These are phyloP conservation scores for Epinotia demarniana DNA, from an alignment of 2,888 invertebrate species.

Conservation along the genomic window DNA sequence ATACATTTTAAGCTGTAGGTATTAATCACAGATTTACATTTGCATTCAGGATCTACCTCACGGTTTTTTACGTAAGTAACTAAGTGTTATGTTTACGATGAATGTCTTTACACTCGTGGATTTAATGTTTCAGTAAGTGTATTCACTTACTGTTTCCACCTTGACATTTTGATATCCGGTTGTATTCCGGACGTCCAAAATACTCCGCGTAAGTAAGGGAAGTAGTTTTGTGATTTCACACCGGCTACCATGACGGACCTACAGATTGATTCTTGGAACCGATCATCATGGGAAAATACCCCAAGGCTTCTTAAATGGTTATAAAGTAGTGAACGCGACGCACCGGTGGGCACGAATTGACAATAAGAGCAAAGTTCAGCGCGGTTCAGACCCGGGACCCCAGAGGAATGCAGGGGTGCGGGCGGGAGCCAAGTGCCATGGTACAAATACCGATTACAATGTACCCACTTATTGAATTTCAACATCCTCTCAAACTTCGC, in stretches of 20 bases:
- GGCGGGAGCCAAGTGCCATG: constrained; percentile 71
- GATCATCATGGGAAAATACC: constrained; percentile 33
- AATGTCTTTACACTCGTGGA: neutral
- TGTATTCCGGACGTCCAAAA: constrained; percentile 9
- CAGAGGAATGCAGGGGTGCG: constrained; percentile 78
- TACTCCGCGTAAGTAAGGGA: neutral
- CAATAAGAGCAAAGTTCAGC: constrained; percentile 84
- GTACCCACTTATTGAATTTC: constrained; percentile 44
- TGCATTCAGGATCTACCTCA: constrained; percentile 27
- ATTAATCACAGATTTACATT: constrained; percentile 22
- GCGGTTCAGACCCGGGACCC: constrained; percentile 74
- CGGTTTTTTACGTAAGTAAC: constrained; percentile 1
- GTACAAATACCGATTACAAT: constrained; percentile 64
- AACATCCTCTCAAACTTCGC: constrained; percentile 41
- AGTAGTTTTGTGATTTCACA: neutral
- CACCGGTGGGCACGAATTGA: constrained; percentile 80
- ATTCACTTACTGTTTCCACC: neutral
- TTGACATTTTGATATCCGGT: constrained; percentile 26
- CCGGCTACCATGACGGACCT: neutral
- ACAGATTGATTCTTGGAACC: constrained; percentile 7
- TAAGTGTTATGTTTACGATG: neutral
- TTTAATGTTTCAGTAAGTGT: neutral
- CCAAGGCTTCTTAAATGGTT: constrained; percentile 67
- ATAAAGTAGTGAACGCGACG: constrained; percentile 68
- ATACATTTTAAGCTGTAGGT: constrained; percentile 8